Base-by-base conservation (phyloP, 1,140 invertebrate species). In the Contarinia nasturtii region DNA sequence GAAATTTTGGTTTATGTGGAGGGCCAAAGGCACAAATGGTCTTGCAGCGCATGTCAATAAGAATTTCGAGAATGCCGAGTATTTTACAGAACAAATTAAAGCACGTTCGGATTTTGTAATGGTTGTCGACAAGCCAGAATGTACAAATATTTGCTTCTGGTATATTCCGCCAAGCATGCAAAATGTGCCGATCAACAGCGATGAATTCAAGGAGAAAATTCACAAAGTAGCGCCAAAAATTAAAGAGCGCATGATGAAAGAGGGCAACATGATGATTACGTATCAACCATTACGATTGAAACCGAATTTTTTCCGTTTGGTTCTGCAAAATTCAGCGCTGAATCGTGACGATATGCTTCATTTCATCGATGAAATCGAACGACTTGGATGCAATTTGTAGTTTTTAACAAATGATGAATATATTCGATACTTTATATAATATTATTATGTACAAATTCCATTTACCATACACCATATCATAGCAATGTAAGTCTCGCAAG, bases 1-100 rank as follows among this genome's bases (percentile, higher is more conserved):
- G 41, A 96, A 96, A 61, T 86, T 96, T 56, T 97, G 92, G 92
- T 80, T 91, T 53, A 94, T 94, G 89, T 96, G 92, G 93, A 89
- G 90, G 56, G 86, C 86, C 1, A 93, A 92, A 70, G 88, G 88
- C n/a, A 81, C 74, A 1, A 60, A 67, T 15, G 88, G 88, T 0
- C 72, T 91, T 40, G 79, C 83, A 52, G 70, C 72, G 21, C 87
- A 91, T 58, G 71, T 92, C 12, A 80, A 91, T 49, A 75, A 74
- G 50, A 67, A 87, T 0, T 88, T 87, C 54, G 74, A 80, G 33
- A 76, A 82, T 50, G 74, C 82, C 0, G 66, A 71, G 27, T 82
- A 75, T 55, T 85, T 88, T 54, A 70, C 75, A 0, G 65, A 77
- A 15, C 67, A 75, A 40, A 76, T 89, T n/a, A 71, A 70, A 40